Conservation (phyloP, 2,113 vertebrate genomes). For the Mus spicilegus region DNA sequence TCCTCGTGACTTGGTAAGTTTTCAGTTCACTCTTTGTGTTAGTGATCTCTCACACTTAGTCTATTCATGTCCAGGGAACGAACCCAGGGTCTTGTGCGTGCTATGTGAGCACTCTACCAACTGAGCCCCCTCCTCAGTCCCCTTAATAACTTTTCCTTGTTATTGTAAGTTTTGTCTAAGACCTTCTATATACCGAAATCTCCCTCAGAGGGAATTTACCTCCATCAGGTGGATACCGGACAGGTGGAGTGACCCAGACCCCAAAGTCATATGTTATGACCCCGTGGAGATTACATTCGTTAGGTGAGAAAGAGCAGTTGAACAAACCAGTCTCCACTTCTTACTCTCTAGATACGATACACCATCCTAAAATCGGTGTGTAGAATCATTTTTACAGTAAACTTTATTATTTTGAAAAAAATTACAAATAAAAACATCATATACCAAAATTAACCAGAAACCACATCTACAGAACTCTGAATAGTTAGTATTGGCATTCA, state of each 20-base stretch:
- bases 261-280: not conserved
- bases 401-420: not conserved
- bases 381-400: not conserved
- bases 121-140: not conserved
- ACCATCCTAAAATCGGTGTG: not conserved
- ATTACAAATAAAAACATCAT: not conserved
- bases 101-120: rapidly evolving
- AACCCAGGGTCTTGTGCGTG: not conserved
- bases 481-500: not conserved
- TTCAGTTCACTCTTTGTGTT: not conserved
- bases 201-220: not conserved
- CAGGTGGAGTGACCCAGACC: not conserved
- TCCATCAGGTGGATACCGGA: not conserved
- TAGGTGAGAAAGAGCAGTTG: not conserved
- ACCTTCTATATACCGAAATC: not conserved
- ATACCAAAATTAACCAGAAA: not conserved
- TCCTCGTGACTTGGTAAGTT: not conserved
- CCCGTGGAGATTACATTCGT: not conserved
- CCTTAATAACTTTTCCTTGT: not conserved
- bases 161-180: not conserved
- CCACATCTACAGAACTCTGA: not conserved
- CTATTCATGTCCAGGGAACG: not conserved
- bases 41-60: not conserved
- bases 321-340: not conserved
- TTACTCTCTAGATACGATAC: not conserved